Conservation (phyloP, 2,888 invertebrate species). For the Disparrhopalites patrizii region DNA sequence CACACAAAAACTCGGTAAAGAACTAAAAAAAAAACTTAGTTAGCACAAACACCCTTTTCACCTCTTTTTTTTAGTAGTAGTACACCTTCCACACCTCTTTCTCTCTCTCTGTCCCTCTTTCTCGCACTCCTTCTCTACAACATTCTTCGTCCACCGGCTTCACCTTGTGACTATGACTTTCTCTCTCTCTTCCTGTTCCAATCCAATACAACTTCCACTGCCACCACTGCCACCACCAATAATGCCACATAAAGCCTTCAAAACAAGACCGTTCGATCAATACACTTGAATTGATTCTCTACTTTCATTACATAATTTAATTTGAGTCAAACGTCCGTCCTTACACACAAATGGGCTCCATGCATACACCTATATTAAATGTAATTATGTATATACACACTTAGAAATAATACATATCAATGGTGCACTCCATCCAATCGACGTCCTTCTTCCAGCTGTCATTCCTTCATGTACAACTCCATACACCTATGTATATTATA, state of each 20-base stretch:
- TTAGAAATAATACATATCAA: no score
- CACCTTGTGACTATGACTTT: background rate
- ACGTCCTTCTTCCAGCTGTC: no score
- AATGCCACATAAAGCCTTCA: background rate
- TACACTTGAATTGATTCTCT: conserved; percentile 45
- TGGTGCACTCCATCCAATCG: no score
- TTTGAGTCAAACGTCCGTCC: conserved; percentile 35
- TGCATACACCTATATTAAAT: no score
- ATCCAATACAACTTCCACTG: background rate
- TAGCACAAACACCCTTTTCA: no score
- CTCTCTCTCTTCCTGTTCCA: background rate
- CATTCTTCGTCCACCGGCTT: background rate
- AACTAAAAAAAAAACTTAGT: no score
- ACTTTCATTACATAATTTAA: conserved; percentile 47
- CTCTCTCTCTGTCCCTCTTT: background rate
- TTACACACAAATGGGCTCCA: no score
- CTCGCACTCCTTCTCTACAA: background rate
- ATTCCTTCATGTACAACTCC: no score
- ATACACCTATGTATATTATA: no score
- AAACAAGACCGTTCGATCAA: conserved; percentile 33
- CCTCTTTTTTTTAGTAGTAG: no score
- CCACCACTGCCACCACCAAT: background rate
- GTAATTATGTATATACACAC: no score
- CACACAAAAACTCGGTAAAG: no score
- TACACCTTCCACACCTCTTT: background rate